Evolutionary conservation across 2,888 invertebrate genomes (phyloP).

Genomic region (Adela reaumurella): DNA sequence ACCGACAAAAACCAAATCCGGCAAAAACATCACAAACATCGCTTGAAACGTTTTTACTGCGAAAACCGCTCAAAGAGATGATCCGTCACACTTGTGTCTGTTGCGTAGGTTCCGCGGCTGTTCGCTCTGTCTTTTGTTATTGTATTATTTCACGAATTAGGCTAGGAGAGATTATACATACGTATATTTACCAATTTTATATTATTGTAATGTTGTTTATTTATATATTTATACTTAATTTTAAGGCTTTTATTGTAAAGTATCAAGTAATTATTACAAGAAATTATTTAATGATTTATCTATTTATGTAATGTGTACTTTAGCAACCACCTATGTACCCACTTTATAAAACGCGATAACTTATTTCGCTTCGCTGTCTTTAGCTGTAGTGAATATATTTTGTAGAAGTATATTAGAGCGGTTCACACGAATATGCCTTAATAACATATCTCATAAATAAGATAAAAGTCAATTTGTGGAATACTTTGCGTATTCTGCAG

Average conservation of each 20-base stretch:
- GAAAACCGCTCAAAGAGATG: not conserved
- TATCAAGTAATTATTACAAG: not conserved
- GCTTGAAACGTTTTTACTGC: not conserved
- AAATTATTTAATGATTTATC: not conserved
- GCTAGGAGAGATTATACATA: not conserved
- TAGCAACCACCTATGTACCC: not conserved
- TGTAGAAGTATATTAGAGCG: constrained; percentile 28
- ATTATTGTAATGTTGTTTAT: too few relatives aligned
- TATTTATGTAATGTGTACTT: constrained; percentile 6
- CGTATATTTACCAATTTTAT: too few relatives aligned
- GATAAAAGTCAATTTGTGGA: constrained; percentile 34
- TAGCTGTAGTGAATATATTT: constrained; percentile 24
- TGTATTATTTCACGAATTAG: not conserved
- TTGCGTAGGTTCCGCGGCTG: not conserved
- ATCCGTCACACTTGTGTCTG: not conserved
- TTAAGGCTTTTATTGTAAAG: not conserved
- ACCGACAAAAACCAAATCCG: constrained; percentile 24
- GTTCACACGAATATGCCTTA: constrained; percentile 53
- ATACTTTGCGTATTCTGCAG: not conserved
- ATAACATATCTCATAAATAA: constrained; percentile 41
- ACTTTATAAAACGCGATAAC: not conserved
- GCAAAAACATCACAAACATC: not conserved
- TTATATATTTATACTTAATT: constrained; percentile 1
- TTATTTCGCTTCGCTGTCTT: constrained; percentile 48
- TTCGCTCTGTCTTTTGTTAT: not conserved